Evolutionary conservation across 2,797 vertebrate genomes (phyloP), one percentile per base, ranked within the genome.

Genomic region (Aldrovandia affinis): DNA sequence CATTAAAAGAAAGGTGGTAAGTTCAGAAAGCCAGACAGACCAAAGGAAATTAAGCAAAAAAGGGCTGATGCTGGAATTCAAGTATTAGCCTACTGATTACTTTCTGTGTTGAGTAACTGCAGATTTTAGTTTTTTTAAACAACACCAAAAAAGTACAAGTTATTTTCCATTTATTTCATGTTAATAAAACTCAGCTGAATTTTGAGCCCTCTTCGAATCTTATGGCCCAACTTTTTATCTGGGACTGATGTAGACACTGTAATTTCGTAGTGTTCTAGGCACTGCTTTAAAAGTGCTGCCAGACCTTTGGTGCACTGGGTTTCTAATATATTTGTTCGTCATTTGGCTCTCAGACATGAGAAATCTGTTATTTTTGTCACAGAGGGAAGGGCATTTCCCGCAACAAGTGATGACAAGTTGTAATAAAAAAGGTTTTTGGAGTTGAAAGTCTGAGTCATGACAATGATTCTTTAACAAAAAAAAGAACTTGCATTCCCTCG

Each of bases 1-100:
- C 78, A 57, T 80, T 57, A 80, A 80, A 33, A 54, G 78, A 30
- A 79, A 54, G 78, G 78, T 79, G 78, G 47, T 18, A 28, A 80
- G 78, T 80, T 55, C 52, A 80, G 78, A 57, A 80, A 36, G 78
- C 30, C 78, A 18, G n/a, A 54, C n/a, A 57, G 50, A 57, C 78
- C 54, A 57, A 15, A 55, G 30, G 28, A 36, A 57, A 80, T 80
- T 25, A 1, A 33, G 15, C 28, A 33, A 22, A 28, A 47, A 47
- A 12, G 39, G 20, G 28, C 10, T 20, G 33, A 28, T 22, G 54
- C 50, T 80, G 52, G 65, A 80, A 28, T 55, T 80, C 57, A 6
- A 50, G 42, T 28, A 54, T 52, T 15, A 6, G 28, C 25, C 47
- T 42, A 52, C 25, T 79, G 28, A 65, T 77, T 77, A 50, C 42